These are phyloP conservation scores for Tokudaia tokunoshimensis DNA, from an alignment of 2,797 vertebrate genomes.

Conservation along the genomic window DNA sequence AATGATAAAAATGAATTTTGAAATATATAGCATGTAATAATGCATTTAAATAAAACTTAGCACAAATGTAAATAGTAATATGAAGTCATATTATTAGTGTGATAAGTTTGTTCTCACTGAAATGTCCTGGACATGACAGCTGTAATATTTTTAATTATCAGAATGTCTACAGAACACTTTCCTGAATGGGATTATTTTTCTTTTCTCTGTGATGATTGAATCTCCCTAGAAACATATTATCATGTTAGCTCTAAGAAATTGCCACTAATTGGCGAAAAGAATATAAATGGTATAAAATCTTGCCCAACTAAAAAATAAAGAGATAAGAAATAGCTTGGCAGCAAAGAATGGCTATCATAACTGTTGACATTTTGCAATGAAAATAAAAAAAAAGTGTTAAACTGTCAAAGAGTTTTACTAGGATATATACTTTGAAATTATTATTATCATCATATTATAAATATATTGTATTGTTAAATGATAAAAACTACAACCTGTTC, in stretches of 20 bases:
- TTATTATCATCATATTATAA: background rate
- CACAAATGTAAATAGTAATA: slow-evolving; percentile 47
- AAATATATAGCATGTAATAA: background rate
- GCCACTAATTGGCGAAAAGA: slow-evolving; percentile 54
- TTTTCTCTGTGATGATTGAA: slow-evolving; percentile 27
- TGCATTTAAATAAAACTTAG: slow-evolving; percentile 52
- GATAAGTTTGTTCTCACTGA: slow-evolving; percentile 32
- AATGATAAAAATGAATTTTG: background rate
- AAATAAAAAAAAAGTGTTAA: slow-evolving; percentile 39
- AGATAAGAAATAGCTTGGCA: slow-evolving; percentile 39
- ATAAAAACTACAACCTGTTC: background rate
- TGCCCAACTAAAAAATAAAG: background rate
- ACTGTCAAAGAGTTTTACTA: slow-evolving; percentile 58
- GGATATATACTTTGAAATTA: slow-evolving; percentile 54
- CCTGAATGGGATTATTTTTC: slow-evolving; percentile 11
- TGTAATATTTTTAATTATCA: slow-evolving; percentile 68
- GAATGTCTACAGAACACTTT: slow-evolving; percentile 64
- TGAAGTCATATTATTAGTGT: background rate
- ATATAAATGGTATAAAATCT: slow-evolving; percentile 43
- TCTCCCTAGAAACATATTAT: slow-evolving; percentile 52
- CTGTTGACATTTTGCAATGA: background rate
- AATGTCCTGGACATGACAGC: slow-evolving; percentile 1
- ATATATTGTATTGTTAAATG: too few relatives aligned
- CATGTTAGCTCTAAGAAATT: slow-evolving; percentile 33
- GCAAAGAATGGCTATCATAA: slow-evolving; percentile 55